Percentiles rank a stretch among this genome's conserved stretches.
phyloP scores from a whole-genome alignment of 2,797 vertebrate genomes.

The Hemitrygon akajei region DNA sequence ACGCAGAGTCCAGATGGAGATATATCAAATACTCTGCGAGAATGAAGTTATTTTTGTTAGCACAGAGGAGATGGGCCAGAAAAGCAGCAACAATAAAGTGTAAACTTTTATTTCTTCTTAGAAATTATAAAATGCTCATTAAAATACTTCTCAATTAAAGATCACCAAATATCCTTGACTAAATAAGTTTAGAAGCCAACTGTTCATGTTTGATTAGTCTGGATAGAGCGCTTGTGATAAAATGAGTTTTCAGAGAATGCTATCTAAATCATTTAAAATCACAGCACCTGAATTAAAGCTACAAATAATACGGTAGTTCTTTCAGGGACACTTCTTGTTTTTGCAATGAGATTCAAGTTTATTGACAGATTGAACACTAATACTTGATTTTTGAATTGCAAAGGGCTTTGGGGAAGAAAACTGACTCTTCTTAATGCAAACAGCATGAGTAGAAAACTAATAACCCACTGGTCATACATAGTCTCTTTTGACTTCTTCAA shows the following conservation, averaged over 20 bases:
- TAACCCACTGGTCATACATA: background rate
- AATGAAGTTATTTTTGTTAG: background rate
- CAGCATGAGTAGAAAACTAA: background rate
- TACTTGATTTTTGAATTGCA: background rate
- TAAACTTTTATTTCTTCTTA: background rate
- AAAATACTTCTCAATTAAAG: background rate
- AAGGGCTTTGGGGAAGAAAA: background rate
- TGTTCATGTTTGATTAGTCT: background rate
- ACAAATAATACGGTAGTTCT: background rate
- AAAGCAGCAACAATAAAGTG: background rate
- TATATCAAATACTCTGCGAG: background rate
- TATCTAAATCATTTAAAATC: background rate
- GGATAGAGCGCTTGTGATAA: background rate
- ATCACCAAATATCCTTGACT: background rate
- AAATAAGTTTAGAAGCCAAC: background rate
- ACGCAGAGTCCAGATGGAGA: too few species aligned
- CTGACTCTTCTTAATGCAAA: background rate
- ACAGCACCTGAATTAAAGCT: background rate
- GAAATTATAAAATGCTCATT: background rate
- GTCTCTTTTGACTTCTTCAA: background rate
- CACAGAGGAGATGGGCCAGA: background rate
- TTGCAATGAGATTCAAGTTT: background rate
- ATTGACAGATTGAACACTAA: background rate
- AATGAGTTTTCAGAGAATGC: background rate
- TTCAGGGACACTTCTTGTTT: background rate